These are phyloP conservation scores for Oxygymnocypris stewartii DNA, from an alignment of 2,113 vertebrate genomes.

Conservation along the genomic window DNA sequence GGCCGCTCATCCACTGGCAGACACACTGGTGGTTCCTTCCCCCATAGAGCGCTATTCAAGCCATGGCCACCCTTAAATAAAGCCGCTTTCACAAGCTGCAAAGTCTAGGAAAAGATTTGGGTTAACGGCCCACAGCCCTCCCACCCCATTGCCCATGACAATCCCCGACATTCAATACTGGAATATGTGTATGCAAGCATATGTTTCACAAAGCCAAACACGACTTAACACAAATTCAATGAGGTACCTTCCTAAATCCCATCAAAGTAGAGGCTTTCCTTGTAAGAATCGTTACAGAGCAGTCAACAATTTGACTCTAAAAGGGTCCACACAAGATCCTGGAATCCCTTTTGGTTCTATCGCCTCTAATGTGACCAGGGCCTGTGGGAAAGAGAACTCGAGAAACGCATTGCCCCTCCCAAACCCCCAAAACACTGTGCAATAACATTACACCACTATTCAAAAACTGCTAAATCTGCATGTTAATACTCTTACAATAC, in stretches of 20 bases:
- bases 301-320: constrained; percentile 60
- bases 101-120: constrained; percentile 76
- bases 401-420: constrained; percentile 66
- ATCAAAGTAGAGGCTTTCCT: constrained; percentile 59
- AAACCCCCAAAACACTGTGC: constrained; percentile 20
- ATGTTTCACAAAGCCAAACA: not conserved
- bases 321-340: constrained; percentile 57
- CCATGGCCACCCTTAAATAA: constrained; percentile 57
- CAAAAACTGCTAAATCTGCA: constrained; percentile 34
- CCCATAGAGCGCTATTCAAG: constrained; percentile 59
- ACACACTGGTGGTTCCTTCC: constrained; percentile 44
- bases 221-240: constrained; percentile 39
- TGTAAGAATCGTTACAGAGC: constrained; percentile 59
- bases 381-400: constrained; percentile 77
- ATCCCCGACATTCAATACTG: constrained; percentile 46
- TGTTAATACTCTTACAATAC: not conserved
- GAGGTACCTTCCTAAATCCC: constrained; percentile 72
- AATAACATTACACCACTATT: not conserved
- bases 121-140: constrained; percentile 70
- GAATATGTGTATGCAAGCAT: constrained; percentile 42
- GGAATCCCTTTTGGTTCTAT: constrained; percentile 62
- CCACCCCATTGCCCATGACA: constrained; percentile 47
- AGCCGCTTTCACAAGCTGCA: constrained; percentile 70
- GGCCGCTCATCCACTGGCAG: constrained; percentile 42
- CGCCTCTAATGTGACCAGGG: constrained; percentile 58